Conservation (phyloP, 2,797 vertebrate genomes). For the Darevskia nairensis region DNA sequence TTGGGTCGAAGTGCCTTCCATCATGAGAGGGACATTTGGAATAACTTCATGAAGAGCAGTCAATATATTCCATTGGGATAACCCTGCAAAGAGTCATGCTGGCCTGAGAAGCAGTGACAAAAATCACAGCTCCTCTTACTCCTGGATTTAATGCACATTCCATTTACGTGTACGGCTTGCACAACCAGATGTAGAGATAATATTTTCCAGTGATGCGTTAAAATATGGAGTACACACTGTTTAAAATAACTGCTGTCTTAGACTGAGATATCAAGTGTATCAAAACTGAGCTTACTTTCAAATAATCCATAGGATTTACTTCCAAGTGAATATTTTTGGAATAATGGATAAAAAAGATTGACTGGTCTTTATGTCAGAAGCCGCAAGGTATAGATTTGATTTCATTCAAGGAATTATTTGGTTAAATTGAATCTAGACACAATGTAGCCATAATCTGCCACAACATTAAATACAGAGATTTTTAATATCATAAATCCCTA, state of each 20-base stretch:
- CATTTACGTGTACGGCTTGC: neutral
- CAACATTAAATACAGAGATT: slow-evolving; percentile 22
- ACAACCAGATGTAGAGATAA: neutral
- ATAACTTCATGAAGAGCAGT: too few species aligned
- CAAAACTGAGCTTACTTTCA: neutral
- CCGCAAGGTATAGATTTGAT: neutral
- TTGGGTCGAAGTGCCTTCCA: too few species aligned
- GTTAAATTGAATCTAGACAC: neutral
- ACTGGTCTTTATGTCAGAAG: neutral
- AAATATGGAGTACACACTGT: neutral
- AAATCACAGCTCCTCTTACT: neutral
- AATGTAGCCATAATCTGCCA: slow-evolving; percentile 9
- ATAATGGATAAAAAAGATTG: neutral
- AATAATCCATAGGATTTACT: neutral
- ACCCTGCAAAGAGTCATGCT: neutral
- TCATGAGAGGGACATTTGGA: too few species aligned
- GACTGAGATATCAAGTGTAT: neutral
- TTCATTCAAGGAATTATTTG: neutral
- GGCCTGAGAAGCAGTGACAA: neutral
- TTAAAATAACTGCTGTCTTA: neutral
- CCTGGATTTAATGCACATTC: neutral
- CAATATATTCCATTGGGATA: neutral
- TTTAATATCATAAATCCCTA: slow-evolving; percentile 30
- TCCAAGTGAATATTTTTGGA: neutral
- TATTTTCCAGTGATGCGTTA: neutral